Evolutionary conservation across 2,888 invertebrate species (phyloP), one percentile per base, ranked within the genome.

Genomic region (Cremastinae sp.): DNA sequence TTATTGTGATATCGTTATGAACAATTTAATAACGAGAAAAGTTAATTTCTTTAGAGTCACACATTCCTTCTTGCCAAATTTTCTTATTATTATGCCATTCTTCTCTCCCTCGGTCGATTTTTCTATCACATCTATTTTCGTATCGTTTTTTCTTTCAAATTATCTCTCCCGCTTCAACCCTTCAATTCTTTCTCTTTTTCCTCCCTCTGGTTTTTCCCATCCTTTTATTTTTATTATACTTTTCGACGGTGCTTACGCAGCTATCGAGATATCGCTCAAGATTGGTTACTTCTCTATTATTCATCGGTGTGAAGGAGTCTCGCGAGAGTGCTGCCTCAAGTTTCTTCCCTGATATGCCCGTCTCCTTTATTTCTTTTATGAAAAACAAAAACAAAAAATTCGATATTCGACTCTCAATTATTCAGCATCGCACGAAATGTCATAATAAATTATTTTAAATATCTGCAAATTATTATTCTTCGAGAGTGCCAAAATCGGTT

Each of bases 251-350:
- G 16, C 58, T 41, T 34, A 20, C 49, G 53, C 51, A 65, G 65
- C 58, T 58, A 59, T 59, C 65, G 65, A 34, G 65, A 72, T 72
- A 72, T 72, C 65, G 65, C 28, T n/a, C 65, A 72, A 72, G 72
- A 72, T 72, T 72, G 72, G 72, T 72, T 72, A 65, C 65, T 65
- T 72, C 65, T 65, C 65, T 65, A 72, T 72, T 72, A 72, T 72
- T 72, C 72, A 72, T 59, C 65, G 51, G 43, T 16, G 12, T 18
- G 56, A 36, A 56, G 36, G 65, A 51, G 65, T 51, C 16, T 51
- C 49, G 22, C 51, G 28, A 38, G 34, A 20, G 43, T 58, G 51
- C 51, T 49, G 28, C 28, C 28, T 5, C 5, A 28, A 28, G 5
- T 72, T 62, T 36, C 53, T 49, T 49, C 64, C 58, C 49, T 41